Base-by-base conservation (phyloP, 2,113 vertebrate genomes). In the Salvelinus sp. region DNA sequence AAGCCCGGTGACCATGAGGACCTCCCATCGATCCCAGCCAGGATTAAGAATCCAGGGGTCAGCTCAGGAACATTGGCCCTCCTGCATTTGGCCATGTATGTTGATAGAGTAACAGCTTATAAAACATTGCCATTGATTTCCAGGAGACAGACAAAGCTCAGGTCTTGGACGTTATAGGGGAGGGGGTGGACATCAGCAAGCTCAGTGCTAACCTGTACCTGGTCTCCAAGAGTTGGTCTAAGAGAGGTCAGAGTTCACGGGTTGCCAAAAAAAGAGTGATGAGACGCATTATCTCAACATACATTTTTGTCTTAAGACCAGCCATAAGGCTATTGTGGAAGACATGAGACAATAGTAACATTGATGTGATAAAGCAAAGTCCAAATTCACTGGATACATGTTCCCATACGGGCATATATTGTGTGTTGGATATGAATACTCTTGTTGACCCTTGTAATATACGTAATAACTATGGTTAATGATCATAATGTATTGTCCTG, bases 91-190 rank as follows among this genome's bases (percentile, higher is more conserved):
- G 63, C 68, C 82, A 78, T 76, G 77, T 78, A 27, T 80, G 74
- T 76, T 84, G 79, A 83, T 79, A 63, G 82, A 83, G 85, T 85
- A 83, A 88, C 81, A 63, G 74, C 66, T 80, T 69, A 67, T 81
- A 79, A 86, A 83, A 74, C 65, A 79, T 79, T 75, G 83, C 76
- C 83, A 88, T 87, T 79, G 88, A 87, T 77, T 72, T 76, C 10
- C 70, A 33, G 65, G 68, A 57, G 62, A 27, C 18, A 60, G 3
- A n/a, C 47, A 68, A 74, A 70, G 28, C 73, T 9, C 27, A 6
- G 64, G 76, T 67, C 44, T 30, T 7, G 60, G 50, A 69, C 57
- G 25, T 57, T 74, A 72, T 16, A 54, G 50, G 65, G 22, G 73
- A 79, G 58, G 33, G 63, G 63, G 73, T 50, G 7, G 7, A 13